These are phyloP conservation scores for Autographa pulchrina DNA, from an alignment of 2,888 invertebrate species.

Conservation along the genomic window DNA sequence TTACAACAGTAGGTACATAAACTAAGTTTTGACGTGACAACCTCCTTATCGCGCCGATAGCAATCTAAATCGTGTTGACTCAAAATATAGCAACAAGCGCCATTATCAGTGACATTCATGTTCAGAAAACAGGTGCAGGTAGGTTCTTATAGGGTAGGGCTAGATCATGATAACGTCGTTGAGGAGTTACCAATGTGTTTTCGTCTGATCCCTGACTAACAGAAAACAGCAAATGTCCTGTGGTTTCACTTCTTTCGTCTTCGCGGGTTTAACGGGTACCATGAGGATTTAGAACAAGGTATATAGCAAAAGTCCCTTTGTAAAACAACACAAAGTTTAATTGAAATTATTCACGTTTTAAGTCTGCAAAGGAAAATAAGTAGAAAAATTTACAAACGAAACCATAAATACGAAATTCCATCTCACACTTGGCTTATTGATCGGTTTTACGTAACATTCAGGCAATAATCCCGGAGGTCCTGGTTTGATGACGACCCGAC, in stretches of 20 bases:
- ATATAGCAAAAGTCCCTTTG: not conserved
- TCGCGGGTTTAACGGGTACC: too few species aligned
- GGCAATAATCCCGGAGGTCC: not conserved
- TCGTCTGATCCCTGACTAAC: not conserved
- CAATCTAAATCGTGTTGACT: not conserved
- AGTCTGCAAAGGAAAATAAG: not conserved
- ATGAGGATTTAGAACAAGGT: too few species aligned
- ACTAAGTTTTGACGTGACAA: not conserved
- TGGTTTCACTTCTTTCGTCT: too few species aligned
- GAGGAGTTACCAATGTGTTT: not conserved
- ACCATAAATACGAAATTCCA: not conserved
- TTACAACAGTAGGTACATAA: too few species aligned
- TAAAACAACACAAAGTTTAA: not conserved
- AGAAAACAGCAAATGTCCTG: too few species aligned
- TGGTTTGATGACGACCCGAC: conserved; percentile 2
- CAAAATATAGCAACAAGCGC: not conserved
- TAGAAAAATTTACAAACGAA: not conserved
- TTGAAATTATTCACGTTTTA: not conserved
- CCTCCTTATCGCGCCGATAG: not conserved
- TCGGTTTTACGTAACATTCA: not conserved
- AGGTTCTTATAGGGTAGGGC: not conserved
- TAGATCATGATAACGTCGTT: not conserved
- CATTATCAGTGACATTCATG: not conserved
- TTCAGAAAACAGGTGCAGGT: not conserved
- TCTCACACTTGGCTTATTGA: not conserved